These are phyloP conservation scores for Platysteira castanea DNA, from an alignment of 2,113 vertebrate genomes.

Conservation along the genomic window DNA sequence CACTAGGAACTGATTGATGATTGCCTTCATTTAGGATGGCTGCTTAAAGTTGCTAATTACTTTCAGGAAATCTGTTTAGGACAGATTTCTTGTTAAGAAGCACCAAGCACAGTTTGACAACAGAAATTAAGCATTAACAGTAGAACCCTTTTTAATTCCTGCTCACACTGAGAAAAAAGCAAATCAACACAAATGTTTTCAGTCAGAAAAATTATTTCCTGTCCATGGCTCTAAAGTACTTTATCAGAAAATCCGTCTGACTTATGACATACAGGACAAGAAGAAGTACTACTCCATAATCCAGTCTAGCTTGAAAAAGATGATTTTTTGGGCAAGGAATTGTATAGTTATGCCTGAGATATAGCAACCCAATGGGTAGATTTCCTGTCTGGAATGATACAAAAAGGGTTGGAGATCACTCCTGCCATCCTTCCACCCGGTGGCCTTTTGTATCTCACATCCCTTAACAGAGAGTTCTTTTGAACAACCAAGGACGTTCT, in stretches of 20 bases:
- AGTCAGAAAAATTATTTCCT: not conserved
- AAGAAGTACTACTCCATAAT: not conserved
- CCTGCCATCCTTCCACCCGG: not conserved
- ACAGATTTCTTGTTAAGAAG: not conserved
- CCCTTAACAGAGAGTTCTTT: not conserved
- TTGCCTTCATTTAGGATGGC: not conserved
- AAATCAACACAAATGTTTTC: not conserved
- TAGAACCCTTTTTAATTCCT: not conserved
- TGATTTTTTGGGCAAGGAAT: not conserved
- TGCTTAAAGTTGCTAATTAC: not conserved
- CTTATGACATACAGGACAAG: not conserved
- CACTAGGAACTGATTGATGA: not conserved
- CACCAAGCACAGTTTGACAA: not conserved
- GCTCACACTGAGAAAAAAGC: not conserved
- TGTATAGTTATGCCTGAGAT: not conserved
- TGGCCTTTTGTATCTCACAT: not conserved
- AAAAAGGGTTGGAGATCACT: not conserved
- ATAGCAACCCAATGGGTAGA: not conserved
- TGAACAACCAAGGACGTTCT: rapidly evolving
- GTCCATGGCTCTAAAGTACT: not conserved
- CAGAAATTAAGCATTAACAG: not conserved
- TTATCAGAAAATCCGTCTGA: not conserved
- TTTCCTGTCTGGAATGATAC: not conserved
- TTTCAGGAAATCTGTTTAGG: not conserved
- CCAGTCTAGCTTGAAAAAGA: not conserved